Percentiles rank a stretch among this genome's conserved stretches.
Conservation (phyloP, 1,140 invertebrate genomes). For the Brachionus asplanchnoidis region DNA sequence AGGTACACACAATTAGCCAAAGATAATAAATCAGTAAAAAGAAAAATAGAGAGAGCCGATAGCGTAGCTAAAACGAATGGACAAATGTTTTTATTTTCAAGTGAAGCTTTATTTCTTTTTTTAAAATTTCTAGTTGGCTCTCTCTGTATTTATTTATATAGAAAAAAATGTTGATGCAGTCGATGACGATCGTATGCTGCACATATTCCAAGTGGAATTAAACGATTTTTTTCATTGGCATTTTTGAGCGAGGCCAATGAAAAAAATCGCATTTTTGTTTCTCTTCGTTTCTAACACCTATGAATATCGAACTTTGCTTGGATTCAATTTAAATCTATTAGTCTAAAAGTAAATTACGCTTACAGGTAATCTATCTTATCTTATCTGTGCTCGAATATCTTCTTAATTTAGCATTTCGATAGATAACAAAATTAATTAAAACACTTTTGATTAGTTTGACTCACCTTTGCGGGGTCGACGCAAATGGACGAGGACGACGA, state of each 20-base stretch:
- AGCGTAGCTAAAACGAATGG: background rate
- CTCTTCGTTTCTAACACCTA: background rate
- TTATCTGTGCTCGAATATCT: constrained; percentile 14
- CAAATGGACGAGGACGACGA: constrained; percentile 3
- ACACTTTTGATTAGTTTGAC: background rate
- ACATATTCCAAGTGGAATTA: background rate
- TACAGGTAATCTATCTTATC: constrained; percentile 39
- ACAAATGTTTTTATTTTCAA: background rate
- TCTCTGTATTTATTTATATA: background rate
- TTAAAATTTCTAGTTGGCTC: background rate
- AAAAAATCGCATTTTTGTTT: background rate
- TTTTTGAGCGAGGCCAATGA: background rate
- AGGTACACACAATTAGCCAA: background rate
- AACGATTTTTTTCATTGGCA: background rate
- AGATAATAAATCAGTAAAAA: background rate
- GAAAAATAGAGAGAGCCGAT: background rate
- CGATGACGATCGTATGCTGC: background rate
- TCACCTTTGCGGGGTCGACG: background rate
- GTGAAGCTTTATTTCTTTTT: background rate
- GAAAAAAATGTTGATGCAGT: background rate
- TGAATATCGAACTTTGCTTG: background rate
- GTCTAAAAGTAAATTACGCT: constrained; percentile 29
- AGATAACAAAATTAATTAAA: constrained; percentile 27
- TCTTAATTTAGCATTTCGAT: constrained; percentile 22
- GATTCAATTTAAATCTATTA: background rate